Conservation (phyloP, 2,797 vertebrate species). For the Dryobates pubescens region DNA sequence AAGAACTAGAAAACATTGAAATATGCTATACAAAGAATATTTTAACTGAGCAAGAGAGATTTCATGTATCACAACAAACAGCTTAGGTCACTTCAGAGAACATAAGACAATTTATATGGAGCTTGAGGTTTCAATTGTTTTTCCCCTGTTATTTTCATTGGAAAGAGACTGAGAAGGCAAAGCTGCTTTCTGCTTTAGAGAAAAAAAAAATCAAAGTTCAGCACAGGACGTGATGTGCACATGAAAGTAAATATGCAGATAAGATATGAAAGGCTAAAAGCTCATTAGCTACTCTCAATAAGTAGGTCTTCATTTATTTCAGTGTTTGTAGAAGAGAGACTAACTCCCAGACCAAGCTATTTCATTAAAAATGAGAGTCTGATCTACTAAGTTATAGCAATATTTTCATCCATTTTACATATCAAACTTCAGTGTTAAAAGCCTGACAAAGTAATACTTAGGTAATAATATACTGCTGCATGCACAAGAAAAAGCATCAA, state of each 20-base stretch:
- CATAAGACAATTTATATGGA: neutral
- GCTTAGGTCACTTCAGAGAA: neutral
- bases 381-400: neutral
- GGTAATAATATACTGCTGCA: neutral
- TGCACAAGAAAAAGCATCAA: neutral
- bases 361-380: neutral
- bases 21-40: neutral
- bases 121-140: neutral
- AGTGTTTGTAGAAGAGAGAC: neutral
- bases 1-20: neutral
- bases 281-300: neutral
- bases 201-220: neutral
- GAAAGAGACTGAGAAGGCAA: neutral
- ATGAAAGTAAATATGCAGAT: neutral
- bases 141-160: neutral
- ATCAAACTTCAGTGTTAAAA: neutral
- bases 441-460: neutral
- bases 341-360: neutral
- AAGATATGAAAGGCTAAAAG: neutral
- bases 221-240: neutral
- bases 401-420: neutral
- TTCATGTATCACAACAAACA: neutral
- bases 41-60: neutral
- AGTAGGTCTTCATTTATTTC: neutral
- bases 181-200: neutral